Conservation (phyloP, 2,888 invertebrate species). For the Drosophila nigritarsus region DNA sequence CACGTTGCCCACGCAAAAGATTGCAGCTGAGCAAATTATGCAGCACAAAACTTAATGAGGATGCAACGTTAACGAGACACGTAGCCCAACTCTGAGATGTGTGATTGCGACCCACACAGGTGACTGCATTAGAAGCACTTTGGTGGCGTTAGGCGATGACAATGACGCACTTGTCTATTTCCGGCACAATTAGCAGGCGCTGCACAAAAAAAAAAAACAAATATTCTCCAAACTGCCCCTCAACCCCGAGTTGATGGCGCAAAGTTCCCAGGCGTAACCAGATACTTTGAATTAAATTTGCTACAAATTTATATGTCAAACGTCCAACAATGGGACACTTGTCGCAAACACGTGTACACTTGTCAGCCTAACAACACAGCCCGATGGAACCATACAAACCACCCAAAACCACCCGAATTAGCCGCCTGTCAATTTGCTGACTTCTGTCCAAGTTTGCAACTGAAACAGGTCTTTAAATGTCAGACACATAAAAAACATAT, state of each 20-base stretch:
- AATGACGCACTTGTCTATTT: conserved; percentile 70
- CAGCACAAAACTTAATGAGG: conserved; percentile 75
- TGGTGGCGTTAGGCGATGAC: conserved; percentile 71
- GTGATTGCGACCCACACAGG: conserved; percentile 42
- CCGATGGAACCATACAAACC: conserved; percentile 20
- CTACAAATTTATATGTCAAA: conserved; percentile 64
- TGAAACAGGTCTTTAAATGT: conserved; percentile 54
- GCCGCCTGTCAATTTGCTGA: conserved; percentile 53
- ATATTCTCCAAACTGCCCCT: neutral
- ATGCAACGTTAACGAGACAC: conserved; percentile 79
- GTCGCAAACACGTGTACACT: conserved; percentile 79
- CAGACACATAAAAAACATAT: conserved; percentile 25
- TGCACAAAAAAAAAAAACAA: neutral
- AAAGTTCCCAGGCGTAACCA: conserved; percentile 75
- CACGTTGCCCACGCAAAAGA: conserved; percentile 64
- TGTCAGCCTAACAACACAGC: conserved; percentile 78
- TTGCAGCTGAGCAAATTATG: conserved; percentile 71
- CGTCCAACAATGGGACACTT: conserved; percentile 73
- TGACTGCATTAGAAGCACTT: conserved; percentile 77
- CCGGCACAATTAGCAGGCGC: conserved; percentile 77
- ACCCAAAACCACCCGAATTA: conserved; percentile 19
- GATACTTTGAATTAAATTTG: conserved; percentile 83
- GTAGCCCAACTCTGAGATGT: conserved; percentile 45
- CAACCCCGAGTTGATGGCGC: neutral
- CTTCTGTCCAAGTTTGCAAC: conserved; percentile 62